Evolutionary conservation across 2,797 vertebrate species (phyloP).

Genomic region (Chelon labrosus): DNA sequence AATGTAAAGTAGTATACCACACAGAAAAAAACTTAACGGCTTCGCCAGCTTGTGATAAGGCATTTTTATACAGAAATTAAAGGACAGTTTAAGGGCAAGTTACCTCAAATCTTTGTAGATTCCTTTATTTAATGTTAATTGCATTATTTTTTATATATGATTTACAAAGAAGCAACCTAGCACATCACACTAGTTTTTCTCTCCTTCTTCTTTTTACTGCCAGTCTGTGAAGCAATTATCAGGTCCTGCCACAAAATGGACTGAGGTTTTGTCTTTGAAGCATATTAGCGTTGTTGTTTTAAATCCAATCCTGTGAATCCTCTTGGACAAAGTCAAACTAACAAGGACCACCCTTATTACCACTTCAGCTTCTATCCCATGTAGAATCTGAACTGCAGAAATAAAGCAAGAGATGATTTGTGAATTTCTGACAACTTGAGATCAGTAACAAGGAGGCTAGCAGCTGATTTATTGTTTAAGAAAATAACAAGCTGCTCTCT

Average conservation of each 20-base stretch:
- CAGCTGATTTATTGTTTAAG: not conserved
- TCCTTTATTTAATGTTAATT: too few species aligned
- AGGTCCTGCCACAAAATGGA: too few species aligned
- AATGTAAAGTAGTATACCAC: too few species aligned
- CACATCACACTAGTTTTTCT: too few species aligned
- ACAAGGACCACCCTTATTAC: conserved; percentile 2
- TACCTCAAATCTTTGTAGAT: too few species aligned
- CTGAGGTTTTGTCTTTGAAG: not conserved
- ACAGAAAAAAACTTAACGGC: too few species aligned
- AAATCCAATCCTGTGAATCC: not conserved
- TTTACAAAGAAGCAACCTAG: too few species aligned
- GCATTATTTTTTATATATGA: too few species aligned
- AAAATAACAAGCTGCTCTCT: not conserved
- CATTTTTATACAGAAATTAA: too few species aligned
- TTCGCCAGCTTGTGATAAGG: too few species aligned
- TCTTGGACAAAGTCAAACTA: not conserved
- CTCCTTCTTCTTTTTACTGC: not conserved
- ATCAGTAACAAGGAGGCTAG: conserved; percentile 3
- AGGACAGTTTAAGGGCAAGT: too few species aligned
- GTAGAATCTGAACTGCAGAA: not conserved
- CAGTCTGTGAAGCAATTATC: not conserved
- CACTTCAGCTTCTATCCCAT: not conserved
- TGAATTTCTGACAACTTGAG: conserved; percentile 1
- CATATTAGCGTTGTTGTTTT: not conserved
- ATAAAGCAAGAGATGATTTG: not conserved